Evolutionary conservation across 1,140 invertebrate species (phyloP).

Genomic region (Ephestia elutella): DNA sequence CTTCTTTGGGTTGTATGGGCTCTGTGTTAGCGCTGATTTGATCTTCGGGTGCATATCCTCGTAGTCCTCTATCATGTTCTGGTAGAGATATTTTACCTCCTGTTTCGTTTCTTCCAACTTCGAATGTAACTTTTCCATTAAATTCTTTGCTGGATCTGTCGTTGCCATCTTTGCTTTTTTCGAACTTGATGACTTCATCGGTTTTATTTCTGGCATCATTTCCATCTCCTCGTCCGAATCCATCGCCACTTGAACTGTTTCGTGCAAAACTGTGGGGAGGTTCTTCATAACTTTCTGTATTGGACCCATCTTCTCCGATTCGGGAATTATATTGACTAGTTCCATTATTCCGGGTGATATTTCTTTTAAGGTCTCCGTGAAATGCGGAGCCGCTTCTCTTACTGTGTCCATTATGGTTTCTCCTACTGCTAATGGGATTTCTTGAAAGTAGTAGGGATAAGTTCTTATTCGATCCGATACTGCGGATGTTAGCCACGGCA

Average conservation of each 20-base stretch:
- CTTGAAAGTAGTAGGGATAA: slow-evolving; percentile 65
- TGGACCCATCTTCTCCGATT: slow-evolving; percentile 37
- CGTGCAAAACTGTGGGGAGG: slow-evolving; percentile 56
- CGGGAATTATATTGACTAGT: slow-evolving; percentile 57
- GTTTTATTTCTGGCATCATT: slow-evolving; percentile 26
- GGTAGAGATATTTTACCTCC: slow-evolving; percentile 49
- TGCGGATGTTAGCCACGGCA: slow-evolving; percentile 57
- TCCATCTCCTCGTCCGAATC: slow-evolving; percentile 33
- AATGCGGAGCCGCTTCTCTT: slow-evolving; percentile 58
- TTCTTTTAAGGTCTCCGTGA: slow-evolving; percentile 57
- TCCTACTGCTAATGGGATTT: slow-evolving; percentile 61
- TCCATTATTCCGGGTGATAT: slow-evolving; percentile 64
- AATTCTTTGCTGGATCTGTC: slow-evolving; percentile 35
- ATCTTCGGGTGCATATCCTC: slow-evolving; percentile 43
- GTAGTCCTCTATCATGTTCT: slow-evolving; percentile 55
- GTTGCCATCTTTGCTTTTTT: slow-evolving; percentile 35
- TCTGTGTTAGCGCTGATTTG: slow-evolving; percentile 27
- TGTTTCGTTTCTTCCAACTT: slow-evolving; percentile 56
- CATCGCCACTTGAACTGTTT: slow-evolving; percentile 53
- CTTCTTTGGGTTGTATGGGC: slow-evolving; percentile 39
- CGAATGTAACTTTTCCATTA: slow-evolving; percentile 51
- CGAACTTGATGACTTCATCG: slow-evolving; percentile 25
- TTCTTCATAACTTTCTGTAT: slow-evolving; percentile 54
- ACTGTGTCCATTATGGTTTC: slow-evolving; percentile 64
- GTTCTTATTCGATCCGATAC: slow-evolving; percentile 62